phyloP scores from a whole-genome alignment of 2,888 invertebrate species.

The Pandemis heparana region DNA sequence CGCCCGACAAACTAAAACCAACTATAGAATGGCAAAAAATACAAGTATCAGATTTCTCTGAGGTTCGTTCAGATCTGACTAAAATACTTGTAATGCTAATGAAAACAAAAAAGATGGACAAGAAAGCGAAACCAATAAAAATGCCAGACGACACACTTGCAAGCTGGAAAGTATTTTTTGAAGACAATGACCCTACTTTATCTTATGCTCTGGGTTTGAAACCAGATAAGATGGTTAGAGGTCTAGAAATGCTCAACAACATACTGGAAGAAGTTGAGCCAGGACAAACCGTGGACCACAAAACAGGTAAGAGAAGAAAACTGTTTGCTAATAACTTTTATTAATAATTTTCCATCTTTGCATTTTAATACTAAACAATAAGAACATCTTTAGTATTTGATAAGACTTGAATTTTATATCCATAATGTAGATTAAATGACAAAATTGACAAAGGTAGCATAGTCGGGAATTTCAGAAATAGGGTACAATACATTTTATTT shows the following conservation, averaged over 20 bases:
- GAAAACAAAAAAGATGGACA: conserved; percentile 57
- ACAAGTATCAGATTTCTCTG: conserved; percentile 89
- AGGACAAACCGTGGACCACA: conserved; percentile 68
- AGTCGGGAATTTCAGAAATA: too few relatives aligned
- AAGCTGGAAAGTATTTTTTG: conserved; percentile 67
- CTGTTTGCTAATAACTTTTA: conserved; percentile 24
- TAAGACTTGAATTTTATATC: too few relatives aligned
- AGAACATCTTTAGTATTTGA: too few relatives aligned
- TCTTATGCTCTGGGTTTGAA: conserved; percentile 68
- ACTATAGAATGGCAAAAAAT: conserved; percentile 88
- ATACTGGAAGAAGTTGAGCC: conserved; percentile 60
- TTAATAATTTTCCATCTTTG: not conserved
- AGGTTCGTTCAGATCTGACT: conserved; percentile 80
- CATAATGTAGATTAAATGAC: too few relatives aligned
- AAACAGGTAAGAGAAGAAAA: conserved; percentile 64
- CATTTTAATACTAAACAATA: not conserved
- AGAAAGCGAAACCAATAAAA: conserved; percentile 53
- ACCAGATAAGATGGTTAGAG: conserved; percentile 60
- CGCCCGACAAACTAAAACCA: conserved; percentile 69
- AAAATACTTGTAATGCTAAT: conserved; percentile 64
- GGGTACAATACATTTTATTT: too few relatives aligned
- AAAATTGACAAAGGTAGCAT: too few relatives aligned
- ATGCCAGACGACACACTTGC: conserved; percentile 52
- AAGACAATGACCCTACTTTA: conserved; percentile 65
- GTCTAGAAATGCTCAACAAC: conserved; percentile 63